Conservation (phyloP, 2,113 vertebrate species). For the Hoplias malabaricus region DNA sequence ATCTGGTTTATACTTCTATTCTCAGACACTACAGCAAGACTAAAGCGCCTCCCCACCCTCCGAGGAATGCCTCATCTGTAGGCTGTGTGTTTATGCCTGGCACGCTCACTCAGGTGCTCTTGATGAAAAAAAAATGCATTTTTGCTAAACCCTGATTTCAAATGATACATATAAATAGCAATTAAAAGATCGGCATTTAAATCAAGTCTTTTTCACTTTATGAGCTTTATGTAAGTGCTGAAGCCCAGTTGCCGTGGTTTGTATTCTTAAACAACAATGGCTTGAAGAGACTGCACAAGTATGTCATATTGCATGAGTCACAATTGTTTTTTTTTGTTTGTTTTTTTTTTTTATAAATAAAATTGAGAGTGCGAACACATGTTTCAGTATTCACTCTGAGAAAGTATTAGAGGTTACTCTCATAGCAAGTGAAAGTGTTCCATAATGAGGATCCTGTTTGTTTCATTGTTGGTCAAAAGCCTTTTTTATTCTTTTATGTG, state of each 20-base stretch:
- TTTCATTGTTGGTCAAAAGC: background rate
- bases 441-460: background rate
- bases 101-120: conserved; percentile 41
- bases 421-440: background rate
- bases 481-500: background rate
- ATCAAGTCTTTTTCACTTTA: background rate
- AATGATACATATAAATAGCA: background rate
- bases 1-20: conserved; percentile 20
- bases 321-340: too few relatives aligned
- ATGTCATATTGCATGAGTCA: conserved; percentile 26
- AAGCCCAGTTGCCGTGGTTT: background rate
- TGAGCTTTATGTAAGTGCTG: background rate
- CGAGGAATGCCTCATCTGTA: conserved; percentile 40
- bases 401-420: background rate
- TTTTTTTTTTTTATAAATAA: conserved; percentile 2
- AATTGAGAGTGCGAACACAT: conserved; percentile 6
- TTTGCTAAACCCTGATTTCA: background rate
- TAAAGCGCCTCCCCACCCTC: conserved; percentile 13
- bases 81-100: conserved; percentile 46
- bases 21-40: conserved; percentile 31
- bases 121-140: conserved; percentile 11
- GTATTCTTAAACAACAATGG: background rate
- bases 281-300: background rate
- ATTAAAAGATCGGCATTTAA: background rate
- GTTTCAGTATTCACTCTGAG: background rate